Conservation (phyloP, 2,797 vertebrate species). For the Otus scops region DNA sequence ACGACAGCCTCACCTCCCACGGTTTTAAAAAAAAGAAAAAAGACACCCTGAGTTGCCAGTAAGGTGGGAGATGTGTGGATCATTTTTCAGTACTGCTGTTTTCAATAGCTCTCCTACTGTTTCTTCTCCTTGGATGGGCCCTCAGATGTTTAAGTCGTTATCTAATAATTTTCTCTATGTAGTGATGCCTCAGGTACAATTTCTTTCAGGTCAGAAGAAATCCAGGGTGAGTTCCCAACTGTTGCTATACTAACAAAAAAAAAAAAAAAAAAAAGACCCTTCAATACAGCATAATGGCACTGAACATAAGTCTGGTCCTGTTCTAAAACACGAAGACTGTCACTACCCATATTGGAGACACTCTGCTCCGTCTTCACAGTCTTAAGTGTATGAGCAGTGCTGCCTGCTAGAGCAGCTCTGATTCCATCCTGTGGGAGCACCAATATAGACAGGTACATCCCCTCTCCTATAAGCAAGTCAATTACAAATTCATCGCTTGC, state of each 20-base stretch:
- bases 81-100: constrained; percentile 20
- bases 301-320: background rate
- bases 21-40: background rate
- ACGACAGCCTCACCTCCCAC: constrained; percentile 41
- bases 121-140: background rate
- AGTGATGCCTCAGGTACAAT: background rate
- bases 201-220: background rate
- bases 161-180: background rate
- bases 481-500: background rate
- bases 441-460: background rate
- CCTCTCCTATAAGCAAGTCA: background rate
- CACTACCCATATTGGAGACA: background rate
- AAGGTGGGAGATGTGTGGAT: constrained; percentile 12
- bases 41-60: constrained; percentile 2
- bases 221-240: background rate
- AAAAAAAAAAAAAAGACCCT: background rate
- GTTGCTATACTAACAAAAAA: background rate
- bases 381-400: background rate
- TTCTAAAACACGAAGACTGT: background rate
- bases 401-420: background rate
- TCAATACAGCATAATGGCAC: background rate
- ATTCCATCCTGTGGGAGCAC: background rate
- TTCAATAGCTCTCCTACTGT: background rate
- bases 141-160: background rate
- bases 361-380: background rate